Evolutionary conservation across 2,888 invertebrate species (phyloP).

Genomic region (Drosophila diplacantha): DNA sequence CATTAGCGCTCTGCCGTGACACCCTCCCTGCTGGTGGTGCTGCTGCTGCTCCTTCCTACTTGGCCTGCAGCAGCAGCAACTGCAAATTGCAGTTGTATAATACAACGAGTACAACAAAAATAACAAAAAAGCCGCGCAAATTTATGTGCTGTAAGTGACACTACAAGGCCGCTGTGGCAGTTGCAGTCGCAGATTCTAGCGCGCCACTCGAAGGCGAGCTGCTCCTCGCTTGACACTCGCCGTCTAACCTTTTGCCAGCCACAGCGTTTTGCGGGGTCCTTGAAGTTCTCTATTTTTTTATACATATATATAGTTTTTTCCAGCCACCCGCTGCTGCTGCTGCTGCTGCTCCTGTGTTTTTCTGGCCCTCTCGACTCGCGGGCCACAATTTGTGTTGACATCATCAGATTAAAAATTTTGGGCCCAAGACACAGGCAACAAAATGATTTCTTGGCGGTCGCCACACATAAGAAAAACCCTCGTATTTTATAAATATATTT

Average conservation of each 20-base stretch:
- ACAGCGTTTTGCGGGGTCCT: conserved; percentile 66
- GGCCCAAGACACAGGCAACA: conserved; percentile 53
- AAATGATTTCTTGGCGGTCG: conserved; percentile 63
- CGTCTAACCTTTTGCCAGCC: conserved; percentile 66
- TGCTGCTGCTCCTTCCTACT: neutral
- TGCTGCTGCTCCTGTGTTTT: conserved; percentile 17
- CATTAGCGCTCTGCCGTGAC: conserved; percentile 53
- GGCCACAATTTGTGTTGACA: conserved; percentile 72
- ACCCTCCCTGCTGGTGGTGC: conserved; percentile 5
- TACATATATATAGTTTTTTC: conserved; percentile 2
- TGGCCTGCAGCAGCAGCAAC: conserved; percentile 52
- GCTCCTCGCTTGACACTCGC: conserved; percentile 61
- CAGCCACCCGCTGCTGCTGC: conserved; percentile 7
- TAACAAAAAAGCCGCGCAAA: conserved; percentile 48
- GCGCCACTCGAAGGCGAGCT: conserved; percentile 44
- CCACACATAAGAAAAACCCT: conserved; percentile 3
- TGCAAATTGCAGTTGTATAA: conserved; percentile 68
- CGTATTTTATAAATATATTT: neutral
- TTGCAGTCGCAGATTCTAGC: conserved; percentile 39
- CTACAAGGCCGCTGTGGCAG: conserved; percentile 59
- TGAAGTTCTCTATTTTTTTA: conserved; percentile 40
- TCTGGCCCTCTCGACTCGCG: conserved; percentile 16
- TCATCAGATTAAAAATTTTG: conserved; percentile 73
- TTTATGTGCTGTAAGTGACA: conserved; percentile 68
- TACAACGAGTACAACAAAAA: conserved; percentile 42